Conservation (phyloP, 1,140 invertebrate genomes). For the Aphidius ervi region DNA sequence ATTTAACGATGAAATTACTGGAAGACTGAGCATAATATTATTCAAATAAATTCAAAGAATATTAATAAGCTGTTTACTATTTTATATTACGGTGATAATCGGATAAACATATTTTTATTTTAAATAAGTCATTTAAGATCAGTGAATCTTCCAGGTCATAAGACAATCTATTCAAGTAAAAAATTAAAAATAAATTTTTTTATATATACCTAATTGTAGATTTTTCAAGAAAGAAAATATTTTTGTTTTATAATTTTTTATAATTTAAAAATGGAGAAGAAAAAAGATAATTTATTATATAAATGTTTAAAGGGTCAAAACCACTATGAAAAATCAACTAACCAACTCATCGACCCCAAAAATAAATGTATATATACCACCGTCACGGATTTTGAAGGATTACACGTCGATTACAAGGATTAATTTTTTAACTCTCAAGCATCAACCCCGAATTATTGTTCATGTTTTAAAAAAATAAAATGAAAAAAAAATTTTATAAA, state of each 20-base stretch:
- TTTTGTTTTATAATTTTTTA: background rate
- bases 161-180: background rate
- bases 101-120: too few relatives aligned
- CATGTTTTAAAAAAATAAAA: conserved; percentile 16
- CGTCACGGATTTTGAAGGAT: conserved; percentile 51
- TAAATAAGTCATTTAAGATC: too few relatives aligned
- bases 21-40: conserved; percentile 39
- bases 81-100: background rate
- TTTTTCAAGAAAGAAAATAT: background rate
- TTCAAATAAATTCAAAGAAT: conserved; percentile 35
- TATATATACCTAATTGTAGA: background rate
- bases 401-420: conserved; percentile 54
- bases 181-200: background rate
- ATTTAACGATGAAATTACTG: conserved; percentile 34
- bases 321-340: conserved; percentile 16
- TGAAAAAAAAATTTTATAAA: background rate
- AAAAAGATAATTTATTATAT: background rate
- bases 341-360: conserved; percentile 2
- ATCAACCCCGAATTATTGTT: conserved; percentile 17
- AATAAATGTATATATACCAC: conserved; percentile 18
- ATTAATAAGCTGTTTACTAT: conserved; percentile 35
- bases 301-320: background rate
- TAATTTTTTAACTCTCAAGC: conserved; percentile 45
- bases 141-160: background rate
- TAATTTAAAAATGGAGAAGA: background rate